These are phyloP conservation scores for Brachionus rubens DNA, from an alignment of 1,140 invertebrate genomes.

Conservation along the genomic window DNA sequence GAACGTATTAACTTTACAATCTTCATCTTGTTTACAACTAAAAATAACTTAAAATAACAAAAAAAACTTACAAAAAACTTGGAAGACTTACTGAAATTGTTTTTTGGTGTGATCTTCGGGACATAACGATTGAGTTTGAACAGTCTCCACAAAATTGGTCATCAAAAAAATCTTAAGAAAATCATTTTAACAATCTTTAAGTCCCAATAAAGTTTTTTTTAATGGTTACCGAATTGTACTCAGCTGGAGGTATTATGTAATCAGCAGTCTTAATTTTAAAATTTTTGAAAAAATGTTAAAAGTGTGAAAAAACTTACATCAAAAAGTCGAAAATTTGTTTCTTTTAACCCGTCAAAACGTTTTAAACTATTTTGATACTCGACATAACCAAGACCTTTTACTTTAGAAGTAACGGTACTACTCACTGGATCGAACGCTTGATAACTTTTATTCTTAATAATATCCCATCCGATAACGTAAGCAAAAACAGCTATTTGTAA, in stretches of 20 bases:
- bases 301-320: neutral
- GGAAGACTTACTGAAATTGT: neutral
- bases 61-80: neutral
- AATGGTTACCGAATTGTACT: constrained; percentile 59
- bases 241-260: constrained; percentile 64
- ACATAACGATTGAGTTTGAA: constrained; percentile 60
- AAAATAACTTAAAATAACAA: neutral
- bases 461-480: constrained; percentile 62
- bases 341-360: constrained; percentile 31
- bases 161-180: constrained; percentile 61
- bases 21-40: constrained; percentile 9
- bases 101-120: constrained; percentile 56
- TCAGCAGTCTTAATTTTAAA: constrained; percentile 62
- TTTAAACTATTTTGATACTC: neutral
- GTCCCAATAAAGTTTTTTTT: neutral
- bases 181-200: neutral
- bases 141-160: constrained; percentile 64
- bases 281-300: neutral
- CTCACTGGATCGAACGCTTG: constrained; percentile 61
- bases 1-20: neutral
- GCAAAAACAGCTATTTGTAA: constrained; percentile 61
- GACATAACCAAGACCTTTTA: constrained; percentile 61
- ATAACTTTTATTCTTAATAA: constrained; percentile 64
- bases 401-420: constrained; percentile 63
- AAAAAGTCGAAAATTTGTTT: constrained; percentile 49